A percentile compares a stretch with the other conserved stretches of the same genome.
These are phyloP conservation scores for Melolontha melolontha DNA, from an alignment of 2,888 invertebrate species.

Conservation along the genomic window DNA sequence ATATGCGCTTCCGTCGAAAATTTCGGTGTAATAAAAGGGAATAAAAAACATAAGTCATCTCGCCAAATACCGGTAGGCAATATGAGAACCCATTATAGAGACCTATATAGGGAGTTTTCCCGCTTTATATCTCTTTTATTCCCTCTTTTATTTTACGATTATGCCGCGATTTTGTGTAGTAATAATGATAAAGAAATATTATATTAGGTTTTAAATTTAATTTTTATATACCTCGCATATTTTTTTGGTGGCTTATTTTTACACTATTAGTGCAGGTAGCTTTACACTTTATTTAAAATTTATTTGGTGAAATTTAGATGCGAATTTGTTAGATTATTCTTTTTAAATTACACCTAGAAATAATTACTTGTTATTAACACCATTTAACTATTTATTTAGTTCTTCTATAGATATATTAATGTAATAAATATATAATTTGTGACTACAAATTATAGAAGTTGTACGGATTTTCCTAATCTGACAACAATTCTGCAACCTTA, in stretches of 20 bases:
- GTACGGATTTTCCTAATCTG: too few relatives aligned
- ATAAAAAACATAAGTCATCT: constrained; percentile 55
- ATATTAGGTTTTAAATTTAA: constrained; percentile 60
- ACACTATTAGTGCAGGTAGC: neutral
- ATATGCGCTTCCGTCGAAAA: constrained; percentile 28
- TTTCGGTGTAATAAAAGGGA: constrained; percentile 47
- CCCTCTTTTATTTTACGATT: constrained; percentile 61
- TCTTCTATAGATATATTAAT: too few relatives aligned
- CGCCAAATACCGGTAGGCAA: constrained; percentile 55
- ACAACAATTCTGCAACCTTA: too few relatives aligned
- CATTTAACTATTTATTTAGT: too few relatives aligned
- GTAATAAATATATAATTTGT: too few relatives aligned
- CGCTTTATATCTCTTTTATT: constrained; percentile 62
- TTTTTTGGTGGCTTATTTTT: constrained; percentile 16
- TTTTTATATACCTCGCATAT: constrained; percentile 53
- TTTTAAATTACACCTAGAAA: too few relatives aligned
- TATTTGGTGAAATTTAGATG: too few relatives aligned
- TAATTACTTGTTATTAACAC: too few relatives aligned
- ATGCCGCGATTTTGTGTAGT: constrained; percentile 59
- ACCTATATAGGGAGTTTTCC: constrained; percentile 58
- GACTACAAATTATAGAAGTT: too few relatives aligned
- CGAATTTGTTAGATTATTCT: too few relatives aligned
- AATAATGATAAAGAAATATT: constrained; percentile 60
- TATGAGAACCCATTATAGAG: constrained; percentile 57
- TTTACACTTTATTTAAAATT: neutral